Evolutionary conservation across 2,797 vertebrate genomes (phyloP).

Genomic region (Streptopelia turtur): DNA sequence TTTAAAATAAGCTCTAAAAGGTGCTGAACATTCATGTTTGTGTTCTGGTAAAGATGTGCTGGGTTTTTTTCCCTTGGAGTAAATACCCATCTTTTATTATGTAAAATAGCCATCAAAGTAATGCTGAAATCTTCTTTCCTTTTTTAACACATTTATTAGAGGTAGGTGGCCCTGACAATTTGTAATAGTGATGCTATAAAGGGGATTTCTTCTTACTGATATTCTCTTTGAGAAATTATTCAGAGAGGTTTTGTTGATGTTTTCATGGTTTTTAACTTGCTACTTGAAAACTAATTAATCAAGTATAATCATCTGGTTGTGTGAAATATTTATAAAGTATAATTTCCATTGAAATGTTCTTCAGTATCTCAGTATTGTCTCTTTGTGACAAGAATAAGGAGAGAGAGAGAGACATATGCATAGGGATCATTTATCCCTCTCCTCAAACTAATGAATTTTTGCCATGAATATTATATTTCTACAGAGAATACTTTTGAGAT

Average conservation of each 20-base stretch:
- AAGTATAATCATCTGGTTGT: conserved; percentile 34
- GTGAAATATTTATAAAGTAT: conserved; percentile 57
- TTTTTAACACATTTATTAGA: neutral
- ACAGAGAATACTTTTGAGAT: neutral
- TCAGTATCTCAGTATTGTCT: conserved; percentile 17
- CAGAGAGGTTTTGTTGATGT: conserved; percentile 26
- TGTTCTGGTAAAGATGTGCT: neutral
- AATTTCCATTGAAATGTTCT: conserved; percentile 44
- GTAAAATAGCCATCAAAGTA: neutral
- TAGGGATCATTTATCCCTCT: neutral
- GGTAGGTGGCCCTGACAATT: neutral
- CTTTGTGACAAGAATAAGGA: neutral
- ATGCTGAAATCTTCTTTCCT: neutral
- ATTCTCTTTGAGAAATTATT: conserved; percentile 23
- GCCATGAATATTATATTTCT: conserved; percentile 17
- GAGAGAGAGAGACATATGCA: neutral
- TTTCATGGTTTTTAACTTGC: conserved; percentile 25
- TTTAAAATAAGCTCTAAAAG: neutral
- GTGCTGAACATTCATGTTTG: neutral
- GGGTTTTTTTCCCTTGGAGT: fast-evolving
- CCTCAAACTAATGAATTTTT: neutral
- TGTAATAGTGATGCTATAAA: neutral
- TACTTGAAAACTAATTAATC: conserved; percentile 63
- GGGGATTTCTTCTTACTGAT: neutral
- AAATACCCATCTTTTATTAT: neutral